phyloP scores from a whole-genome alignment of 1,140 invertebrate genomes.

The Drosophila ficusphila region DNA sequence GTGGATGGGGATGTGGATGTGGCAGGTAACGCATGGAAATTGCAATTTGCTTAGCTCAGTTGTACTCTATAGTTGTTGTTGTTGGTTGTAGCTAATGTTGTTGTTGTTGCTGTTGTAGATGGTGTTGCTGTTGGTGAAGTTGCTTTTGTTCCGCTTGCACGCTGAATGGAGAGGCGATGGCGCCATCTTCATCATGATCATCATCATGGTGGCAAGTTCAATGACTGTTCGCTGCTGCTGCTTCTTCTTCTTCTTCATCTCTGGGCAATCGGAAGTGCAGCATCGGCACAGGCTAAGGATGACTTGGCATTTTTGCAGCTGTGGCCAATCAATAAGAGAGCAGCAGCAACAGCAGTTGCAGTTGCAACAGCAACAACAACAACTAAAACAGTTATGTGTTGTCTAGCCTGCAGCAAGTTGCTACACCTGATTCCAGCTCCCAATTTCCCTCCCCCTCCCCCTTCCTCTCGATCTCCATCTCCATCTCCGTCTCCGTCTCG shows the following conservation, averaged over 20 bases:
- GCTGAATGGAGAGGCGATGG: slow-evolving; percentile 38
- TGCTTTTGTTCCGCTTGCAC: slow-evolving; percentile 49
- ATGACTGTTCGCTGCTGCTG: no score
- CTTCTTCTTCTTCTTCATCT: background rate
- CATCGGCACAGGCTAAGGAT: slow-evolving; percentile 1
- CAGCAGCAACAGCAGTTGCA: slow-evolving; percentile 1
- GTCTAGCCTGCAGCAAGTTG: slow-evolving; percentile 8
- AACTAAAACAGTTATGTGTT: slow-evolving; percentile 20
- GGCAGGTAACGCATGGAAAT: slow-evolving; percentile 51
- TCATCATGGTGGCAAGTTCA: slow-evolving; percentile 10
- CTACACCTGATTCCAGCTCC: slow-evolving; percentile 22
- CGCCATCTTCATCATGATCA: slow-evolving; percentile 41
- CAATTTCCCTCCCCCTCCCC: background rate
- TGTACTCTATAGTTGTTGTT: slow-evolving; percentile 16
- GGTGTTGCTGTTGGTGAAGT: slow-evolving; percentile 12
- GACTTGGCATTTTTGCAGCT: slow-evolving; percentile 41
- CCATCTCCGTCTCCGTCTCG: background rate
- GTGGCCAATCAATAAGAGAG: slow-evolving; percentile 45
- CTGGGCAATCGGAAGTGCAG: slow-evolving; percentile 44
- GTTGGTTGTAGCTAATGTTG: background rate
- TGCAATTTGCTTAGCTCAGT: slow-evolving; percentile 45
- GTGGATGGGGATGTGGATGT: slow-evolving; percentile 3
- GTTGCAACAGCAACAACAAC: background rate
- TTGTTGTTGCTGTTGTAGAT: slow-evolving; percentile 1
- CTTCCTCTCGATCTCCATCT: no score